Evolutionary conservation across 2,888 invertebrate genomes (phyloP).

Genomic region (Lordiphosa andalusiaca): DNA sequence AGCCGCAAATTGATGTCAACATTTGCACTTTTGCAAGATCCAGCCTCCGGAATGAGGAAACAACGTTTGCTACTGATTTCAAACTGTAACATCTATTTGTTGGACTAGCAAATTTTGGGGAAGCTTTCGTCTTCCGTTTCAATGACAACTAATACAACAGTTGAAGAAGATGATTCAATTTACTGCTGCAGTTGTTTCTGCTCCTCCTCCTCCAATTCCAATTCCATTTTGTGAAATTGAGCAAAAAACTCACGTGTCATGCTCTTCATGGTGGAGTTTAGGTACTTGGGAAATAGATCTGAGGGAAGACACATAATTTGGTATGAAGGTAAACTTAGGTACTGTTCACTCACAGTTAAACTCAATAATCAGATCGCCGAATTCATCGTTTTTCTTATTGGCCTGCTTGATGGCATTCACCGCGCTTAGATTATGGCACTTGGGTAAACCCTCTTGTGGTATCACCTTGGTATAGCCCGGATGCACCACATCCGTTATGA

Average conservation of each 20-base stretch:
- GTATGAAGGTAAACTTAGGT: not conserved
- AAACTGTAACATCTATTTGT: too few relatives aligned
- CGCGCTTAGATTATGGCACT: constrained; percentile 82
- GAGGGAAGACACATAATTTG: constrained; percentile 62
- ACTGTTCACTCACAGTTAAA: constrained; percentile 81
- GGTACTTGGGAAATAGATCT: constrained; percentile 80
- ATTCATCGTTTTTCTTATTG: constrained; percentile 79
- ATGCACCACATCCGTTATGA: constrained; percentile 86
- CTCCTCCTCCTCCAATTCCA: constrained; percentile 44
- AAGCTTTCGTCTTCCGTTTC: too few relatives aligned
- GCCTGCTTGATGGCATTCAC: constrained; percentile 81
- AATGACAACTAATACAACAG: too few relatives aligned
- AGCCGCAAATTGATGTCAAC: too few relatives aligned
- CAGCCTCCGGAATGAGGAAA: too few relatives aligned
- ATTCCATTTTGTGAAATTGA: constrained; percentile 43
- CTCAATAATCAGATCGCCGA: constrained; percentile 85
- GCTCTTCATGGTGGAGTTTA: constrained; percentile 80
- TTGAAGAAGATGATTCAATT: too few relatives aligned
- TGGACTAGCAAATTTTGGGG: too few relatives aligned
- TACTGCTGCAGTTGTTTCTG: constrained; percentile 13
- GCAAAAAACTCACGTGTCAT: constrained; percentile 69
- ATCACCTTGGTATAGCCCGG: constrained; percentile 86
- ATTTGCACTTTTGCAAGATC: too few relatives aligned
- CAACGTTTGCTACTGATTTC: too few relatives aligned
- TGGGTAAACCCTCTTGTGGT: constrained; percentile 87